phyloP scores from a whole-genome alignment of 2,113 vertebrate genomes.

The Centropus unirufus region DNA sequence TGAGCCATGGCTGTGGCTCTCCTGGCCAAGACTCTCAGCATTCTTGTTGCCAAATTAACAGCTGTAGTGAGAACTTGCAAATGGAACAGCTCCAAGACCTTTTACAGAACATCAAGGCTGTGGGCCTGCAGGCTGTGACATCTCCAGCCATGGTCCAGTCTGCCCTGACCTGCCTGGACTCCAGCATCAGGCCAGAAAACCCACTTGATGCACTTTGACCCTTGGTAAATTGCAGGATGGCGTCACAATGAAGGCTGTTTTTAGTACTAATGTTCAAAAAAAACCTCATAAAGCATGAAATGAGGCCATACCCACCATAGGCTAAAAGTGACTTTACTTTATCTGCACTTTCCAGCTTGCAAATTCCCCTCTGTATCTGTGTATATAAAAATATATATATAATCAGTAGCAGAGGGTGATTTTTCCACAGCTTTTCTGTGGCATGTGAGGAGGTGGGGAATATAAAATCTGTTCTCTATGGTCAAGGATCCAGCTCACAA shows the following conservation, averaged over 20 bases:
- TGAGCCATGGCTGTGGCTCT: not conserved
- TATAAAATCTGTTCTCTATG: slow-evolving; percentile 10
- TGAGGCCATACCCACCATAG: not conserved
- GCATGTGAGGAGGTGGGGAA: not conserved
- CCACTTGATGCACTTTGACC: accelerated
- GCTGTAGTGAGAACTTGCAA: not conserved
- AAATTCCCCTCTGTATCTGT: not conserved
- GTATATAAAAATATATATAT: accelerated
- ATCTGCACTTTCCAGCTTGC: not conserved
- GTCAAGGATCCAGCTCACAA: not conserved
- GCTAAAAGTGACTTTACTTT: not conserved
- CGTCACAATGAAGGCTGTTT: not conserved
- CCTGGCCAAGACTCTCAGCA: not conserved
- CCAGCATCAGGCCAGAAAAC: not conserved
- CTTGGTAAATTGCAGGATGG: not conserved
- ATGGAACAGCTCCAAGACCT: not conserved
- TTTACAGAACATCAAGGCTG: not conserved
- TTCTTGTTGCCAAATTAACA: slow-evolving; percentile 11
- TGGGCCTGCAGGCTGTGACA: not conserved
- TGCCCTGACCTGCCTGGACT: not conserved
- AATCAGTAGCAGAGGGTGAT: not conserved
- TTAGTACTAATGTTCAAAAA: not conserved
- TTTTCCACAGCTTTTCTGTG: not conserved
- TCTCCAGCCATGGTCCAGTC: not conserved
- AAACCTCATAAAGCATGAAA: not conserved